These are phyloP conservation scores for Danaus chrysippus DNA, from an alignment of 2,888 invertebrate genomes.

Conservation along the genomic window DNA sequence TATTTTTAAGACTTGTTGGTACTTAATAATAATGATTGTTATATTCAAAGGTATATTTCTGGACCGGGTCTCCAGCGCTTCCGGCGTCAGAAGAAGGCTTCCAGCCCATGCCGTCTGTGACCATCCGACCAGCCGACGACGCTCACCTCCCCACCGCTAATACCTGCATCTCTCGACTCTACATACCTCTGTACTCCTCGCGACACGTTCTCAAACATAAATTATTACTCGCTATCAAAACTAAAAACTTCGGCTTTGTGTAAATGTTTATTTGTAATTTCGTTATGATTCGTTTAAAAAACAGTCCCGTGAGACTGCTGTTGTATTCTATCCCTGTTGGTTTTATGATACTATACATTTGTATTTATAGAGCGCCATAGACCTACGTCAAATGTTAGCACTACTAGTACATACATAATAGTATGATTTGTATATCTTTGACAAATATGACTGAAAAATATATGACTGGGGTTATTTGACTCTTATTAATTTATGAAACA, in stretches of 20 bases:
- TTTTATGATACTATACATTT: conserved; percentile 38
- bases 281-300: conserved; percentile 60
- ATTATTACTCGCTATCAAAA: conserved; percentile 97
- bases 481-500: conserved; percentile 64
- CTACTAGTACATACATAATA: conserved; percentile 35
- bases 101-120: conserved; percentile 98
- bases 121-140: conserved; percentile 98
- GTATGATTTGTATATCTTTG: conserved; percentile 40
- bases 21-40: no score
- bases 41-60: conserved; percentile 95
- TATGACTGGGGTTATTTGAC: conserved; percentile 68
- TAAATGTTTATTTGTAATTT: conserved; percentile 65
- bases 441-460: conserved; percentile 36
- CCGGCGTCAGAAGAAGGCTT: conserved; percentile 99
- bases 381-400: conserved; percentile 33
- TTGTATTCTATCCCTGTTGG: conserved; percentile 47
- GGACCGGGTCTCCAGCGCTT: conserved; percentile 99
- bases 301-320: conserved; percentile 70
- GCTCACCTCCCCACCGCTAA: conserved; percentile 99
- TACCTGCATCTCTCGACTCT: conserved; percentile 99
- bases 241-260: conserved; percentile 99
- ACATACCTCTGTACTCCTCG: conserved; percentile 98
- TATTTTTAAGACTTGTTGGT: no score
- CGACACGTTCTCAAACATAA: conserved; percentile 95
- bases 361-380: conserved; percentile 40